phyloP scores from a whole-genome alignment of 2,797 vertebrate species.

The Pempheris klunzingeri region DNA sequence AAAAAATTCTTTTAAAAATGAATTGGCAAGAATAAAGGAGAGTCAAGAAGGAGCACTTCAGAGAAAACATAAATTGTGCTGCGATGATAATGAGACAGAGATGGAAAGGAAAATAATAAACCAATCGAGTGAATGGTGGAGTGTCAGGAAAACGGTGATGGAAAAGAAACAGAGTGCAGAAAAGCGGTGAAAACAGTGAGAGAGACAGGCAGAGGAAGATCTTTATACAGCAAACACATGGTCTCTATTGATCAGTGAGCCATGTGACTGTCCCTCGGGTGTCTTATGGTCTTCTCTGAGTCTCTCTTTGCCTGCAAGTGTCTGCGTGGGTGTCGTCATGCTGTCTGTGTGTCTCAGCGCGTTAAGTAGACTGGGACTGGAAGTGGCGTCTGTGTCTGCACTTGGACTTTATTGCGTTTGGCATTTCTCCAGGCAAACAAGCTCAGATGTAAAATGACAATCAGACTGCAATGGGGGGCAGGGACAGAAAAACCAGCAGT shows the following conservation, averaged over 20 bases:
- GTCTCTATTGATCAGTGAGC: conserved; percentile 64
- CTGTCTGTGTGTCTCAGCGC: conserved; percentile 57
- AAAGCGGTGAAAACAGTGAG: conserved; percentile 11
- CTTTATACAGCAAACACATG: conserved; percentile 63
- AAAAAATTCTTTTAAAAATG: background rate
- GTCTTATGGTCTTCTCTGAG: conserved; percentile 37
- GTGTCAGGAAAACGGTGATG: conserved; percentile 15
- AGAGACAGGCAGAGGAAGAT: conserved; percentile 24
- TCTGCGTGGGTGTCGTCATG: conserved; percentile 53
- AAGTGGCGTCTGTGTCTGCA: conserved; percentile 56
- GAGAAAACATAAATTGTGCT: background rate
- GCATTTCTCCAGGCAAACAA: conserved; percentile 37
- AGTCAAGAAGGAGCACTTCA: background rate
- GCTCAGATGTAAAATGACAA: conserved; percentile 37
- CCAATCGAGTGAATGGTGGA: background rate
- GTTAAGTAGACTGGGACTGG: conserved; percentile 52
- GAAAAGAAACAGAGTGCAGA: conserved; percentile 1
- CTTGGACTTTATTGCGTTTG: conserved; percentile 45
- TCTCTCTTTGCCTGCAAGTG: conserved; percentile 28
- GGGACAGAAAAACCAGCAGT: background rate
- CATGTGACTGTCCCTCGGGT: conserved; percentile 65
- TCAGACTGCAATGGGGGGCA: background rate
- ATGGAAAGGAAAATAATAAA: background rate
- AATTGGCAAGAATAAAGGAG: background rate
- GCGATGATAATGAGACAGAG: background rate